These are phyloP conservation scores for Drosophila lutescens DNA, from an alignment of 2,888 invertebrate genomes.

Conservation along the genomic window DNA sequence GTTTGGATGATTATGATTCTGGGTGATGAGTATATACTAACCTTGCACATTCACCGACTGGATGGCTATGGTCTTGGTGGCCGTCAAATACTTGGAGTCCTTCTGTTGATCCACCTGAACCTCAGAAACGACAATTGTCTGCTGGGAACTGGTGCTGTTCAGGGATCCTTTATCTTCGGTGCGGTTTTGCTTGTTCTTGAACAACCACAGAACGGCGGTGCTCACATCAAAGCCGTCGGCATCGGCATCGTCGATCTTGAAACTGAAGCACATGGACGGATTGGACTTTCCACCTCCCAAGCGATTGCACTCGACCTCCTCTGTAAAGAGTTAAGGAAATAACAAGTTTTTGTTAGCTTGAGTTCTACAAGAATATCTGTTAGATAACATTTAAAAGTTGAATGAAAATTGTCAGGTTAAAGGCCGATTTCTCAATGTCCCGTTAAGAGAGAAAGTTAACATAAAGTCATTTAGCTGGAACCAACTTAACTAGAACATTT, in stretches of 20 bases:
- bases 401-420: no score
- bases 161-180: constrained; percentile 51
- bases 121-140: constrained; percentile 91
- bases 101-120: constrained; percentile 92
- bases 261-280: constrained; percentile 90
- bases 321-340: constrained; percentile 73
- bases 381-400: no score
- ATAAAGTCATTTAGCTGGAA: no score
- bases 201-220: constrained; percentile 92
- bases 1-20: constrained; percentile 4
- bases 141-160: constrained; percentile 74
- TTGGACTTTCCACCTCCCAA: constrained; percentile 70
- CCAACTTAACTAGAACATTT: no score
- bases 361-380: no score
- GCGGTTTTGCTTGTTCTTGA: constrained; percentile 85
- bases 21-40: constrained; percentile 73
- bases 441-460: no score
- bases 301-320: constrained; percentile 85
- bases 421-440: no score
- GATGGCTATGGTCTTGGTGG: constrained; percentile 92
- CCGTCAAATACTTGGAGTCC: constrained; percentile 88
- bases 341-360: neutral
- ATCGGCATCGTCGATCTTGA: constrained; percentile 90
- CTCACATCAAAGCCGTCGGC: constrained; percentile 90
- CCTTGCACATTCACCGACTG: constrained; percentile 90